Evolutionary conservation across 2,113 vertebrate species (phyloP).

Genomic region (Gasterosteus aculeatus): DNA sequence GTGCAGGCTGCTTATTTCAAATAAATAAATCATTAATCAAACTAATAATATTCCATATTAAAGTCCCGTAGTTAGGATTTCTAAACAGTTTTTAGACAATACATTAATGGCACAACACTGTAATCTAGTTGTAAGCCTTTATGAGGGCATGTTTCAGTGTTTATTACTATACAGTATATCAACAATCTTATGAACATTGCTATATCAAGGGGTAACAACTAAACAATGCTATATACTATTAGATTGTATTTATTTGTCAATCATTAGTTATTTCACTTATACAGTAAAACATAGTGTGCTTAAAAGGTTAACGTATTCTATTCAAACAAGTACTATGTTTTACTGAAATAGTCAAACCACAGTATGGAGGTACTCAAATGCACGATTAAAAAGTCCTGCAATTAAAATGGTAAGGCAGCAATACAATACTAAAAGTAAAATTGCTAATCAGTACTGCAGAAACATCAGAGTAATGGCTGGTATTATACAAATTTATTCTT

Average conservation of each 20-base stretch:
- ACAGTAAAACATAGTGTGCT: not conserved
- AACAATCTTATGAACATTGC: not conserved
- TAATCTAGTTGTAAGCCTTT: not conserved
- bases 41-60: not conserved
- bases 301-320: not conserved
- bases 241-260: not conserved
- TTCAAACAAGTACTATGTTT: not conserved
- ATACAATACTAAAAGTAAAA: not conserved
- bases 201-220: not conserved
- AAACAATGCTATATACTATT: not conserved
- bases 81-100: not conserved
- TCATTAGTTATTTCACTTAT: not conserved
- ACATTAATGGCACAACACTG: not conserved
- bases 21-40: slow-evolving; percentile 41
- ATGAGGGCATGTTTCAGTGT: not conserved
- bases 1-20: no score
- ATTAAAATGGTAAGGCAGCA: not conserved
- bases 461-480: not conserved
- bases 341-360: not conserved
- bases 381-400: not conserved
- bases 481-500: not conserved
- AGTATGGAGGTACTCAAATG: not conserved
- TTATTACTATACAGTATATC: not conserved
- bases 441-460: not conserved
- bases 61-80: not conserved